Evolutionary conservation across 2,797 vertebrate species (phyloP).

Genomic region (Glyptemys insculpta): DNA sequence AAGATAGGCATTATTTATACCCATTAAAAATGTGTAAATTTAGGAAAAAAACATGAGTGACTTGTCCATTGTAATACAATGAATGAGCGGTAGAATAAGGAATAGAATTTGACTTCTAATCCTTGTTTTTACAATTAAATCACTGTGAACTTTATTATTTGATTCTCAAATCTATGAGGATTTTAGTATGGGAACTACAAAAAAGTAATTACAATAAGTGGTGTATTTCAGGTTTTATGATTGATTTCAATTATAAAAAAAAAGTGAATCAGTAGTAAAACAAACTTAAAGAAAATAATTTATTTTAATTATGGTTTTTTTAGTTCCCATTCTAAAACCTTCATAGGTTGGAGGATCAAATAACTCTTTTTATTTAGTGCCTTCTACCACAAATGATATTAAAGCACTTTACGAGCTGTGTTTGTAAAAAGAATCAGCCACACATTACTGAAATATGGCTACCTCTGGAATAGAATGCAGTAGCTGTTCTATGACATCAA

Average conservation of each 20-base stretch:
- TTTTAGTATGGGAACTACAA: slow-evolving; percentile 56
- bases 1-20: background rate
- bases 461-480: background rate
- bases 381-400: background rate
- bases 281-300: background rate
- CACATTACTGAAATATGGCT: background rate
- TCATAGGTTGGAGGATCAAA: fast-evolving
- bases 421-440: background rate
- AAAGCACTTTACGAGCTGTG: background rate
- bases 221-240: slow-evolving; percentile 38
- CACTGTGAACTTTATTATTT: slow-evolving; percentile 47
- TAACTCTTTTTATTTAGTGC: background rate
- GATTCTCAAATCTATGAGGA: slow-evolving; percentile 56
- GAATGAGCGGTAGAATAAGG: background rate
- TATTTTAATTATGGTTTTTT: background rate
- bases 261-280: background rate
- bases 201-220: slow-evolving; percentile 16
- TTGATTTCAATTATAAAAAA: slow-evolving; percentile 15
- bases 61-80: slow-evolving; percentile 18
- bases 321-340: background rate
- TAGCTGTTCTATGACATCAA: background rate
- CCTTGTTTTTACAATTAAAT: slow-evolving; percentile 55
- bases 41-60: slow-evolving; percentile 1
- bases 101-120: slow-evolving; percentile 41
- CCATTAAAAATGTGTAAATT: background rate